phyloP scores from a whole-genome alignment of 2,888 invertebrate genomes.

The Cloeon dipterum region DNA sequence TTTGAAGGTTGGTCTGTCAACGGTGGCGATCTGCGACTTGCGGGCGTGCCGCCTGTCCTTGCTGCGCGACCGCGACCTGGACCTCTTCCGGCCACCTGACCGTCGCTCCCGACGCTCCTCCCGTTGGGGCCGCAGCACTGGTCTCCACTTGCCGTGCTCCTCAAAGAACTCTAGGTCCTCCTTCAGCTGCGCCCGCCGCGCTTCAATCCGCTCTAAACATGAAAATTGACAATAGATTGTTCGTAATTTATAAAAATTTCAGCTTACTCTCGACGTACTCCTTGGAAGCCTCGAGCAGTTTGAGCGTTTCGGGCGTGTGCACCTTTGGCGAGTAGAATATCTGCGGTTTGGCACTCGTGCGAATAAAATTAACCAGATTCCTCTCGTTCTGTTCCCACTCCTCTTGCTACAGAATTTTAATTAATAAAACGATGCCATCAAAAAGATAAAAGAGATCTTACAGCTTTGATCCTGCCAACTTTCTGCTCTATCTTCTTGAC shows the following conservation, averaged over 20 bases:
- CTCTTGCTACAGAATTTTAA: neutral
- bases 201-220: no score
- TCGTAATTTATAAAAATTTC: constrained; percentile 2
- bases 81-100: no score
- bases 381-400: constrained; percentile 48
- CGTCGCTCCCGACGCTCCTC: no score
- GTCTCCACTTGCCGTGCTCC: no score
- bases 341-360: constrained; percentile 66
- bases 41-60: no score
- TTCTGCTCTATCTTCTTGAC: constrained; percentile 76
- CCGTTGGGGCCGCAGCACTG: no score
- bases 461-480: constrained; percentile 68
- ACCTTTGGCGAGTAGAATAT: constrained; percentile 73
- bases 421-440: neutral
- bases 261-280: constrained; percentile 37
- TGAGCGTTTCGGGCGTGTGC: constrained; percentile 42
- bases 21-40: no score
- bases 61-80: no score
- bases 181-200: no score
- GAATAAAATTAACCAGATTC: constrained; percentile 57
- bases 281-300: constrained; percentile 37
- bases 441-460: constrained; percentile 16
- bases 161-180: no score
- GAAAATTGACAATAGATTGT: no score
- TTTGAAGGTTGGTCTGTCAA: no score